A percentile compares a stretch with the other conserved stretches of the same genome.
Evolutionary conservation across 2,797 vertebrate genomes (phyloP).

Genomic region (Pangasius macronema): DNA sequence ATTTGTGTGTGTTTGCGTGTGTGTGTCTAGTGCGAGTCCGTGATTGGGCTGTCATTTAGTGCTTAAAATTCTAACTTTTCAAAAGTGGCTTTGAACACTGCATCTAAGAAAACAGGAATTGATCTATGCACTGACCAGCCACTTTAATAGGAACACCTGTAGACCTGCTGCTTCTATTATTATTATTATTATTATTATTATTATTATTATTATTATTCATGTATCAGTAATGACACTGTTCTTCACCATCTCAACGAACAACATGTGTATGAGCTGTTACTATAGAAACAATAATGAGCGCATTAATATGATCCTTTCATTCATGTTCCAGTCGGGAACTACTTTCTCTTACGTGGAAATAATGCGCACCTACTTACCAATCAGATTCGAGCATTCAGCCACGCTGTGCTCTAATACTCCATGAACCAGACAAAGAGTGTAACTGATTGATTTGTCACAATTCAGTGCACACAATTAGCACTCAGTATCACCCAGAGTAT

Average conservation of each 20-base stretch:
- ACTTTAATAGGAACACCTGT: not conserved
- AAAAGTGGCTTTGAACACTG: not conserved
- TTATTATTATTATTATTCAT: not conserved
- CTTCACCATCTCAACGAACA: not conserved
- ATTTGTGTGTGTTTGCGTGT: not conserved
- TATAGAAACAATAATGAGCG: not conserved
- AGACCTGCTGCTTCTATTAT: not conserved
- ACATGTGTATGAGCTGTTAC: not conserved
- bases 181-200: not conserved
- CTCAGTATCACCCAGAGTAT: not conserved
- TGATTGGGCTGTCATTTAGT: not conserved
- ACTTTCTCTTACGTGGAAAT: not conserved
- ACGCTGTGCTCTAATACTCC: constrained; percentile 5
- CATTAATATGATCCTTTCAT: not conserved
- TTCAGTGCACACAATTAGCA: not conserved
- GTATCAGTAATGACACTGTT: too few relatives aligned
- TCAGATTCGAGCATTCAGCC: not conserved
- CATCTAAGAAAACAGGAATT: not conserved
- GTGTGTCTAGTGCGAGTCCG: not conserved
- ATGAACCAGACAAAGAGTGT: not conserved
- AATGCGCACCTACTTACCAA: not conserved
- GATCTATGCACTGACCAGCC: not conserved
- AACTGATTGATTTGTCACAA: not conserved
- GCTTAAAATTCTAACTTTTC: not conserved
- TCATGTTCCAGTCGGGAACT: not conserved